Evolutionary conservation across 2,888 invertebrate genomes (phyloP).

Genomic region (Microctonus brassicae): DNA sequence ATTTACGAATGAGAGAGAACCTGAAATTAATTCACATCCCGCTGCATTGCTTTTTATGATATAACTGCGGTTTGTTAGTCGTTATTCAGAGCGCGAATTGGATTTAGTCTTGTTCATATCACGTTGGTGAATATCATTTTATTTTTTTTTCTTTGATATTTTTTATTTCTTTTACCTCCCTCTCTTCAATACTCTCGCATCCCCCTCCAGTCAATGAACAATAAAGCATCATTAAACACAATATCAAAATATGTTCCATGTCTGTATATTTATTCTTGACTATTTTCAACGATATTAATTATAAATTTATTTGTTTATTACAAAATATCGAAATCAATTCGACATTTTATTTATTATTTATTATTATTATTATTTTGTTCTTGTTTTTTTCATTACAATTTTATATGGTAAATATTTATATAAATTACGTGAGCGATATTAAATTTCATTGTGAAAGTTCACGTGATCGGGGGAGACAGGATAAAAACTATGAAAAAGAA

Average conservation of each 20-base stretch:
- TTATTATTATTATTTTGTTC: no score
- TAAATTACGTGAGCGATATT: not conserved
- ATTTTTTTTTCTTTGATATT: constrained; percentile 16
- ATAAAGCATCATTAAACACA: constrained; percentile 10
- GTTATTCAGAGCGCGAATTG: constrained; percentile 67
- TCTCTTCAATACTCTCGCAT: not conserved
- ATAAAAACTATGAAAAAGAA: not conserved
- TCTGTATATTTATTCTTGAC: not conserved
- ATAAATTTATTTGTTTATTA: no score
- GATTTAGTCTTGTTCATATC: constrained; percentile 53
- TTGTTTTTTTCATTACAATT: no score
- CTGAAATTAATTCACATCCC: constrained; percentile 67
- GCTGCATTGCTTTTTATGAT: constrained; percentile 68
- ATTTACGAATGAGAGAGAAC: constrained; percentile 38
- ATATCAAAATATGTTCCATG: not conserved
- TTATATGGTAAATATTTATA: no score
- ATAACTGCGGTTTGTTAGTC: constrained; percentile 69
- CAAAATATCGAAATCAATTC: not conserved
- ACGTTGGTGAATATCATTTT: constrained; percentile 11
- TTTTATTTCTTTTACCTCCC: not conserved
- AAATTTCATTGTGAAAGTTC: not conserved
- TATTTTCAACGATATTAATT: not conserved
- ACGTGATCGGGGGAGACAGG: not conserved
- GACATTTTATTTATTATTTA: not conserved
- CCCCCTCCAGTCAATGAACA: not conserved